Evolutionary conservation across 2,888 invertebrate genomes (phyloP), one percentile per base, ranked within the genome.

Genomic region (Phalera bucephala): DNA sequence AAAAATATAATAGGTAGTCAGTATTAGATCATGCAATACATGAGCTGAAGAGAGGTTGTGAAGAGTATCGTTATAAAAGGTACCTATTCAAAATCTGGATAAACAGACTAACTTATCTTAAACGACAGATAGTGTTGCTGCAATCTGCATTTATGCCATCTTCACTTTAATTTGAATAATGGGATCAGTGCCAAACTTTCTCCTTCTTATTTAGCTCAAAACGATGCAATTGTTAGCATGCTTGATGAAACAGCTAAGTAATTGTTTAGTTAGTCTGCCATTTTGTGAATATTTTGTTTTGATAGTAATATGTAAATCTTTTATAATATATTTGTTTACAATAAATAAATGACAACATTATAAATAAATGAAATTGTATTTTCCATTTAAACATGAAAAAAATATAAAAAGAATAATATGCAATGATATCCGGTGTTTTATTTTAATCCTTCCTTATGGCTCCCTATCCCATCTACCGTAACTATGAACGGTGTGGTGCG

Each of bases 241-340:
- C 87, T 87, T 83, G 79, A 79, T 67, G 73, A 78, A 82, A 81
- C 84, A 85, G 82, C 86, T 81, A 83, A 85, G 81, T 85, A 82
- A 84, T 84, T 85, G 82, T 87, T 88, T 87, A 85, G 89, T 89
- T 89, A 89, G 89, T 89, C 89, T 89, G 89, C 89, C 89, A 89
- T 87, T 86, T 88, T 89, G 89, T 89, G 89, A 89, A 89, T 89
- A 89, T 88, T 87, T 89, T 87, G 89, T 89, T 88, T 88, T 88
- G 84, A 89, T 89, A 89, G 87, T 88, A 87, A 88, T 89, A 88
- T 89, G 89, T 89, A 89, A 89, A 89, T 88, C 89, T 89, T 89
- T 89, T 89, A 88, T 89, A 89, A 89, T 88, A 89, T 88, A 89
- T 89, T 89, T 89, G 89, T 88, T 89, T 89, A 89, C 87, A 86